Conservation (phyloP, 2,888 invertebrate genomes). For the Drosophila mayaguana region DNA sequence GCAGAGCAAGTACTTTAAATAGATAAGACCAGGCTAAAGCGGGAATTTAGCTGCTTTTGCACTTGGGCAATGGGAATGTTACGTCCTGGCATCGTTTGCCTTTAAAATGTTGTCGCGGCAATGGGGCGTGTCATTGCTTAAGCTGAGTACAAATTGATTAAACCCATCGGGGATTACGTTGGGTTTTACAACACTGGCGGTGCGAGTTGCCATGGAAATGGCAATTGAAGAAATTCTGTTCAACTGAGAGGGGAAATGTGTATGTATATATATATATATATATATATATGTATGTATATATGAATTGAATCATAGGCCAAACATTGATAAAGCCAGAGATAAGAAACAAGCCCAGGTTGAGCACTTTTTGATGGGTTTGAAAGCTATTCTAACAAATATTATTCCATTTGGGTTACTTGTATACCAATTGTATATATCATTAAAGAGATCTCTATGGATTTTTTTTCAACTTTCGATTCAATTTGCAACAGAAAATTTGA, state of each 20-base stretch:
- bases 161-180: not conserved
- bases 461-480: slow-evolving; percentile 36
- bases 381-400: not conserved
- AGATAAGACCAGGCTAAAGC: slow-evolving; percentile 15
- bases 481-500: slow-evolving; percentile 41
- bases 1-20: slow-evolving; percentile 9
- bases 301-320: not conserved
- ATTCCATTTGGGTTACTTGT: not conserved
- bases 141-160: slow-evolving; percentile 12
- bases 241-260: not conserved
- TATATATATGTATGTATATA: not conserved
- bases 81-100: not conserved
- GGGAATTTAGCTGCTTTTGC: not conserved
- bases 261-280: not conserved
- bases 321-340: not conserved
- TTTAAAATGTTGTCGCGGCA: not conserved
- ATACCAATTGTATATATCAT: not conserved
- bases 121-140: slow-evolving; percentile 12
- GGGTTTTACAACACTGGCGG: not conserved
- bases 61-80: not conserved
- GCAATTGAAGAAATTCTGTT: not conserved
- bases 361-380: not conserved
- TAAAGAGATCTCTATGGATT: too few species aligned
- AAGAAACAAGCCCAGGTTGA: not conserved
- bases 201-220: not conserved